Evolutionary conservation across 2,113 vertebrate species (phyloP).

Genomic region (Anolis carolinensis): DNA sequence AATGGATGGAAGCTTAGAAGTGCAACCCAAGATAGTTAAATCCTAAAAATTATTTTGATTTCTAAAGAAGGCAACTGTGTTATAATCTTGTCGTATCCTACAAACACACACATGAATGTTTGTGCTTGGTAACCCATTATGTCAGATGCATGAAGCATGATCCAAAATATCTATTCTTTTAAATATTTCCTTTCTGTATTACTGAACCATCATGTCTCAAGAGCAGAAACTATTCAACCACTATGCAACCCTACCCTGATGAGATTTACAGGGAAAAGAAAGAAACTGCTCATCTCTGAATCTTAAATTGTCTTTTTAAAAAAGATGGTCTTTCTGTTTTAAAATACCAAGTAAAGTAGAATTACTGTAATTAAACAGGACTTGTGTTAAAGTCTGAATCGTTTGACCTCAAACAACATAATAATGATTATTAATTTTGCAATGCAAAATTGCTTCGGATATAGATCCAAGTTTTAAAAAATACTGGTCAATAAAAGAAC

Average conservation of each 20-base stretch:
- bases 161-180: conserved; percentile 9
- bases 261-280: conserved; percentile 50
- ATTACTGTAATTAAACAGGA: conserved; percentile 60
- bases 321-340: too few species aligned
- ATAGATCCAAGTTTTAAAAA: conserved; percentile 55
- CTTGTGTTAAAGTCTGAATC: conserved; percentile 61
- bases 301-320: conserved; percentile 61
- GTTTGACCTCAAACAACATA: conserved; percentile 56
- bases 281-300: conserved; percentile 57
- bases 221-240: conserved; percentile 2
- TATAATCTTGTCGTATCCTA: too few species aligned
- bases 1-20: background rate
- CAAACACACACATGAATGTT: too few species aligned
- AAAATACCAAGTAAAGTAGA: conserved; percentile 46
- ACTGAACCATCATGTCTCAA: conserved; percentile 35
- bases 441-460: conserved; percentile 63
- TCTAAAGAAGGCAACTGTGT: background rate
- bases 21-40: background rate
- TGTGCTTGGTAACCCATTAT: too few species aligned
- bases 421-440: conserved; percentile 34
- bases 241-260: conserved; percentile 53
- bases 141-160: too few species aligned
- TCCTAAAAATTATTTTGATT: background rate
- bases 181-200: conserved; percentile 31
- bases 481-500: conserved; percentile 70